Conservation (phyloP, 2,113 vertebrate genomes). For the Oryctolagus cuniculus region DNA sequence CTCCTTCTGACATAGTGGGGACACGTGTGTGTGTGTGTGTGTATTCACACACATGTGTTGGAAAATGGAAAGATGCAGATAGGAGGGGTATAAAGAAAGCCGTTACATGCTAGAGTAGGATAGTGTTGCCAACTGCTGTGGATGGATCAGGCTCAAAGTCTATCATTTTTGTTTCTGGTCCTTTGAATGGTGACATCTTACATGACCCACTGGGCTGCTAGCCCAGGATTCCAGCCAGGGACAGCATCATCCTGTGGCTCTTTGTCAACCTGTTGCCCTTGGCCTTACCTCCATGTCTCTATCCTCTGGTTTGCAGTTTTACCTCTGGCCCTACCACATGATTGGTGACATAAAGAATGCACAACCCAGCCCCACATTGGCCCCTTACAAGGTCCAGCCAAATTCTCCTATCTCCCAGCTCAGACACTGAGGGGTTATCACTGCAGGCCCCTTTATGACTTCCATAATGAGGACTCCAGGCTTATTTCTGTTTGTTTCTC, state of each 20-base stretch:
- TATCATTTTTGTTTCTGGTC: neutral
- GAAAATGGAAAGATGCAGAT: neutral
- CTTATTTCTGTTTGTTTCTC: neutral
- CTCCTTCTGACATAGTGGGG: neutral
- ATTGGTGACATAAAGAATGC: no score
- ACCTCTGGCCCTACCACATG: neutral
- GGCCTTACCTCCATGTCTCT: neutral
- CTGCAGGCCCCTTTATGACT: neutral
- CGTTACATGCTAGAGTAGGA: neutral
- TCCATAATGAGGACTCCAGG: neutral
- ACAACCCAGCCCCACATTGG: no score
- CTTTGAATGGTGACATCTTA: neutral
- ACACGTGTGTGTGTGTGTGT: fast-evolving
- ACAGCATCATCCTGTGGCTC: neutral
- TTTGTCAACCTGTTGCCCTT: fast-evolving
- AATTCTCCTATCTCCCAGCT: no score
- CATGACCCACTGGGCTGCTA: neutral
- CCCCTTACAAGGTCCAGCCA: no score
- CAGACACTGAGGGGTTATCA: no score
- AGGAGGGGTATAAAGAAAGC: no score
- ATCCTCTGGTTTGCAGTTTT: neutral
- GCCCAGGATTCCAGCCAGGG: neutral
- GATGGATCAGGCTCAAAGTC: neutral
- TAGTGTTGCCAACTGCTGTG: neutral
- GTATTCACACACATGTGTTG: neutral